phyloP scores from a whole-genome alignment of 2,797 vertebrate genomes.

The Chelon labrosus region DNA sequence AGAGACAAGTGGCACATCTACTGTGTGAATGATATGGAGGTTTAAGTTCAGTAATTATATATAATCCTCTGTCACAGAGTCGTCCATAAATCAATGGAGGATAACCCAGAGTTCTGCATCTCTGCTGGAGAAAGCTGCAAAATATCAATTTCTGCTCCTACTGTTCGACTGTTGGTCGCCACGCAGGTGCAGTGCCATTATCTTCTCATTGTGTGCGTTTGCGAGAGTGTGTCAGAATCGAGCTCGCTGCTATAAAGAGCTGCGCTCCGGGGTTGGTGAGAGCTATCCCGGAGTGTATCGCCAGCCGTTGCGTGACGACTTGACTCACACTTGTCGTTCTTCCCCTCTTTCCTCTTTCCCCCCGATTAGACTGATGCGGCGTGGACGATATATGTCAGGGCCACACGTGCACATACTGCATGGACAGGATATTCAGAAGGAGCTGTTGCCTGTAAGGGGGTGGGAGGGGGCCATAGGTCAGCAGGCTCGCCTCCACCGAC shows the following conservation, averaged over 20 bases:
- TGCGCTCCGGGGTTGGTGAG: constrained; percentile 59
- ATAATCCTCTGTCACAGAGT: neutral
- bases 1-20: constrained; percentile 22
- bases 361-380: constrained; percentile 69
- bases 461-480: constrained; percentile 46
- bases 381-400: constrained; percentile 59
- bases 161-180: constrained; percentile 21
- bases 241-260: constrained; percentile 71
- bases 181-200: constrained; percentile 51
- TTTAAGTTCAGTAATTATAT: constrained; percentile 20
- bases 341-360: constrained; percentile 57
- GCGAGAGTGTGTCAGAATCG: constrained; percentile 45
- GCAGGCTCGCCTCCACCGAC: constrained; percentile 45
- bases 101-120: constrained; percentile 1
- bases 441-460: constrained; percentile 43
- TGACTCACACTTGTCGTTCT: constrained; percentile 76
- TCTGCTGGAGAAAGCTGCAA: constrained; percentile 13
- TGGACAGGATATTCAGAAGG: constrained; percentile 30
- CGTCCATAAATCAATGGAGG: neutral
- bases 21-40: constrained; percentile 12
- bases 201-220: constrained; percentile 33
- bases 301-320: constrained; percentile 75
- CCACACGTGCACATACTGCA: constrained; percentile 17
- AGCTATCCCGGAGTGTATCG: constrained; percentile 70
- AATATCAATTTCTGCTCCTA: constrained; percentile 6